Conservation (phyloP, 2,797 vertebrate species). For the Babyrousa celebensis region DNA sequence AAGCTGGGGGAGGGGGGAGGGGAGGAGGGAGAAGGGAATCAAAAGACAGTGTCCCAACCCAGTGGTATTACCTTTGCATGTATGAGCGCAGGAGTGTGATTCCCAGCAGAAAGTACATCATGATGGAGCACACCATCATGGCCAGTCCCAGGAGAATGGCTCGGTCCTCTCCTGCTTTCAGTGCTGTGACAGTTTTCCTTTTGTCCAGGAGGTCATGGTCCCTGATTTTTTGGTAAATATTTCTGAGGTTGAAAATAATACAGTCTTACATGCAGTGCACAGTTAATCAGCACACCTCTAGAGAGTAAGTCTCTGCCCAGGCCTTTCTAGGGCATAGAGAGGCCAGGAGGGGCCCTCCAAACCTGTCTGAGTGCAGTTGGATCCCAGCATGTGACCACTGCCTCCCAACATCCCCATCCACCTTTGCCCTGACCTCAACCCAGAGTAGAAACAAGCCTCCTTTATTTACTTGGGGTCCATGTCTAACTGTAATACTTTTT, state of each 20-base stretch:
- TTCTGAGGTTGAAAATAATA: constrained; percentile 94
- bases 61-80: constrained; percentile 94
- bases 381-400: background rate
- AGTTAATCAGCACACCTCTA: constrained; percentile 74
- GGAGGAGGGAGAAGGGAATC: background rate
- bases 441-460: background rate
- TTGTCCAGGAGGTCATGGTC: constrained; percentile 97
- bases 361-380: background rate
- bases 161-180: constrained; percentile 97
- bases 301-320: constrained; percentile 72
- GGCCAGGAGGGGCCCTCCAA: constrained; percentile 62
- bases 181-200: constrained; percentile 97
- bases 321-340: constrained; percentile 61
- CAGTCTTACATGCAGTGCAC: constrained; percentile 87
- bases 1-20: background rate
- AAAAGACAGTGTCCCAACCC: background rate
- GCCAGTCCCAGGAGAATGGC: constrained; percentile 96
- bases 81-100: constrained; percentile 96
- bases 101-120: constrained; percentile 98
- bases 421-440: too few species aligned
- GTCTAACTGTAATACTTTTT: constrained; percentile 10
- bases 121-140: constrained; percentile 96
- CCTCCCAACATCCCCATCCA: too few species aligned
- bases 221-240: constrained; percentile 97
- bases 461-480: background rate